Evolutionary conservation across 2,797 vertebrate genomes (phyloP).

Genomic region (Moxostoma hubbsi): DNA sequence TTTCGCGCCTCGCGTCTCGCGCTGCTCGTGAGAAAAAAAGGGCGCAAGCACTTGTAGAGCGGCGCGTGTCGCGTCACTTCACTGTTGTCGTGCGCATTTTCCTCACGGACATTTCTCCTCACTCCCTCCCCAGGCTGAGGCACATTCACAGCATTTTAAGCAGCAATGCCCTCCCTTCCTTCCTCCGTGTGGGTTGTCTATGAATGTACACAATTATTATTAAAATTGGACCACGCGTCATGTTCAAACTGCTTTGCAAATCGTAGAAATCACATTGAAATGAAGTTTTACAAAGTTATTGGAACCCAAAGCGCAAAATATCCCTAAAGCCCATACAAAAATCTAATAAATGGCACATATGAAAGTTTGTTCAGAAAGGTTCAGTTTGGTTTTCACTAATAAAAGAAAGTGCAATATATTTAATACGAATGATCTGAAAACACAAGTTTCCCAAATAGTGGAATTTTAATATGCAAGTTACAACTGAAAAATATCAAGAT

Average conservation of each 20-base stretch:
- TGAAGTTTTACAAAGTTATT: background rate
- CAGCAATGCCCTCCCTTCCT: slow-evolving; percentile 74
- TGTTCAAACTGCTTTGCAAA: background rate
- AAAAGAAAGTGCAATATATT: too few relatives aligned
- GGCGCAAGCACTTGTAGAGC: slow-evolving; percentile 57
- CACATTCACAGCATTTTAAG: slow-evolving; percentile 78
- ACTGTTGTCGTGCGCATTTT: slow-evolving; percentile 65
- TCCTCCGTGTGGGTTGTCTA: background rate
- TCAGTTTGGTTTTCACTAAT: too few relatives aligned
- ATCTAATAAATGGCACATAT: too few relatives aligned
- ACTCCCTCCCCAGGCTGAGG: slow-evolving; percentile 62
- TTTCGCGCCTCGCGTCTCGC: slow-evolving; percentile 52
- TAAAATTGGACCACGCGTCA: background rate
- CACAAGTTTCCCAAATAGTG: too few relatives aligned
- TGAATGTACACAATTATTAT: slow-evolving; percentile 14
- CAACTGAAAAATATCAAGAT: too few relatives aligned
- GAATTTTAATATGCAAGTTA: too few relatives aligned
- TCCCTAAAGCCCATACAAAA: background rate
- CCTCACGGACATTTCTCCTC: slow-evolving; percentile 54
- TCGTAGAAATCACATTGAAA: background rate
- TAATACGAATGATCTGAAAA: too few relatives aligned
- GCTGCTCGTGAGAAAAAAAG: slow-evolving; percentile 13
- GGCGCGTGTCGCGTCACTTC: slow-evolving; percentile 44
- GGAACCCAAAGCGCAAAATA: background rate
- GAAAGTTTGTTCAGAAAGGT: too few relatives aligned